A percentile compares a stretch with the other conserved stretches of the same genome.
phyloP scores from a whole-genome alignment of 2,113 vertebrate genomes.

The Triplophysa tibetana region DNA sequence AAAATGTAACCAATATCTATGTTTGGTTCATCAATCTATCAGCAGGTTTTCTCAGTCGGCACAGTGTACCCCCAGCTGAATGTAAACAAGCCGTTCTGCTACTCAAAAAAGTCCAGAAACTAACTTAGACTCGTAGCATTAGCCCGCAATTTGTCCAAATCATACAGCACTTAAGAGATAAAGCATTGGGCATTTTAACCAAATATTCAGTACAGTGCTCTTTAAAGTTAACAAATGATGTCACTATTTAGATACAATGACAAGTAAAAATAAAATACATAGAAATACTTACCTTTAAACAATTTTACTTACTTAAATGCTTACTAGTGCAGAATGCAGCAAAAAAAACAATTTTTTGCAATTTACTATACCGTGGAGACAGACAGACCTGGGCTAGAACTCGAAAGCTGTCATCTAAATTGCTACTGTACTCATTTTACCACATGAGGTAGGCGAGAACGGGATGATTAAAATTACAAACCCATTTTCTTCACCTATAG shows the following conservation, averaged over 20 bases:
- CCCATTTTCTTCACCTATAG: background rate
- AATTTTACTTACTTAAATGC: no score
- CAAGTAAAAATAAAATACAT: no score
- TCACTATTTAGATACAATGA: no score
- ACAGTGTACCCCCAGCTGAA: constrained; percentile 6
- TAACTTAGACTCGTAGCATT: constrained; percentile 4
- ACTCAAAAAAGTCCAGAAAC: constrained; percentile 5
- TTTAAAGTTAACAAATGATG: no score
- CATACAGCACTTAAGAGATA: background rate
- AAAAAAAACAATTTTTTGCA: no score
- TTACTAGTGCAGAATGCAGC: no score
- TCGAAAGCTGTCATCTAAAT: no score
- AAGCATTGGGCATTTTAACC: background rate
- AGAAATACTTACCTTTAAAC: no score
- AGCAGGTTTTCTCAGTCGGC: constrained; percentile 25
- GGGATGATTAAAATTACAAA: background rate
- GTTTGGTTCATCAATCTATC: constrained; percentile 16
- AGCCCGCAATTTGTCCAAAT: constrained; percentile 9
- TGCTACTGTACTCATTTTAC: no score
- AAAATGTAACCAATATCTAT: constrained; percentile 24
- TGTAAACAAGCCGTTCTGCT: constrained; percentile 29
- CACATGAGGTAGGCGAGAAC: no score
- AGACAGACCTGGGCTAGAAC: no score
- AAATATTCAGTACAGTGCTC: background rate
- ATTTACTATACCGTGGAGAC: no score